These are phyloP conservation scores for Micromussa lordhowensis DNA, from an alignment of 92 coral and sea anemone species.

Conservation along the genomic window DNA sequence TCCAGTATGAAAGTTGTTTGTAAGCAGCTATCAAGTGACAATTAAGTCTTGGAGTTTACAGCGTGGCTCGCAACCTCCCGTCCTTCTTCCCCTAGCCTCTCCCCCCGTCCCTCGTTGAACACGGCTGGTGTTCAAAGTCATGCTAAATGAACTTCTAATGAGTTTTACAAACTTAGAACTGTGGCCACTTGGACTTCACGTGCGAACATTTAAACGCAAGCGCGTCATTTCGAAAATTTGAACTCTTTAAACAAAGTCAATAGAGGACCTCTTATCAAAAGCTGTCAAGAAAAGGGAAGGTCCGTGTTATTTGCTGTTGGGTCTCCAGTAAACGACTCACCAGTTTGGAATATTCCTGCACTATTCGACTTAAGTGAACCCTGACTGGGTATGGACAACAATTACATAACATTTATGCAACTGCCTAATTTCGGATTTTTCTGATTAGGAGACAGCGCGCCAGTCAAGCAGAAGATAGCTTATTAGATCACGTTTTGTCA, in stretches of 20 bases:
- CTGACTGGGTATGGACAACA: not conserved
- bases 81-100: too few relatives aligned
- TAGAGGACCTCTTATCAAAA: too few relatives aligned
- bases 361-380: not conserved
- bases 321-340: not conserved
- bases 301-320: too few relatives aligned
- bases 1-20: not conserved
- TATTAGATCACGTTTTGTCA: slow-evolving; percentile 53
- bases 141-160: not conserved
- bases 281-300: too few relatives aligned
- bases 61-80: not conserved
- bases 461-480: slow-evolving; percentile 38
- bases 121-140: not conserved
- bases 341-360: not conserved
- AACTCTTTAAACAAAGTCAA: not conserved
- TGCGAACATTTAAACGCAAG: not conserved
- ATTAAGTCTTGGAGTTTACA: not conserved
- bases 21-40: too few relatives aligned
- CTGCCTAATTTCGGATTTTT: not conserved
- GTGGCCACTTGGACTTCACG: not conserved
- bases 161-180: not conserved
- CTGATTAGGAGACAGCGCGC: not conserved
- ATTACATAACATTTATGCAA: not conserved
- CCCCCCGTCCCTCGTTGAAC: not conserved
- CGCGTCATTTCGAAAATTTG: not conserved